Base-by-base conservation (phyloP, 2,797 vertebrate species). In the Selene dorsalis region DNA sequence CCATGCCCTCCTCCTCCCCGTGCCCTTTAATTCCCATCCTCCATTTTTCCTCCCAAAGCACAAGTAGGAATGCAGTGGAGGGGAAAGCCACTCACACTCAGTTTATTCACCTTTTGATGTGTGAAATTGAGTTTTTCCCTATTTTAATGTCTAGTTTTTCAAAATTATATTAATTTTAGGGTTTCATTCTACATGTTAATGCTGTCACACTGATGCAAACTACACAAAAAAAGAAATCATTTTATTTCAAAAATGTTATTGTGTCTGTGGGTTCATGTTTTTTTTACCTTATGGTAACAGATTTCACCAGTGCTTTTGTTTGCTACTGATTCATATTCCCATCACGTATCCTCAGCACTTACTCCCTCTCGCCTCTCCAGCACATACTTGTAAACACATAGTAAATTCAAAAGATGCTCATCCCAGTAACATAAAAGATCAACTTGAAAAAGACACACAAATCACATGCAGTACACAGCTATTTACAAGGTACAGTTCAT, bases 81-180 rank as follows among this genome's bases (percentile, higher is more conserved):
- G 45, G 78, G 86, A 91, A 84, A 85, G 69, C 68, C 55, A 76
- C 80, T 75, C 57, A 84, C 90, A 87, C 69, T 83, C 55, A 47
- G 74, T 86, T 89, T 87, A 87, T 91, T 91, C 84, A 88, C 75
- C 79, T 88, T 85, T 86, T 89, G 86, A 90, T 88, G 85, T 91
- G 89, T 92, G 87, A 92, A 92, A 91, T 89, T 89, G 75, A 84
- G 79, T 90, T 90, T 87, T 84, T 60, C 60, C 20, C 43, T 45
- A 6, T 20, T 82, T 83, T 73, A 47, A 56, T 8, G 10, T 43
- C 14, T 11, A 7, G 24, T 55, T 48, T 26, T 26, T 28, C 6
- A 3, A 24, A 78, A 63, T 12, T 17, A 69, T 80, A 60, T 73
- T 80, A 48, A 76, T 73, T 67, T 69, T 30, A 26, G 5, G 7